A percentile compares a stretch with the other conserved stretches of the same genome.
phyloP scores from a whole-genome alignment of 2,888 invertebrate species.

The Prenolepis imparis region DNA sequence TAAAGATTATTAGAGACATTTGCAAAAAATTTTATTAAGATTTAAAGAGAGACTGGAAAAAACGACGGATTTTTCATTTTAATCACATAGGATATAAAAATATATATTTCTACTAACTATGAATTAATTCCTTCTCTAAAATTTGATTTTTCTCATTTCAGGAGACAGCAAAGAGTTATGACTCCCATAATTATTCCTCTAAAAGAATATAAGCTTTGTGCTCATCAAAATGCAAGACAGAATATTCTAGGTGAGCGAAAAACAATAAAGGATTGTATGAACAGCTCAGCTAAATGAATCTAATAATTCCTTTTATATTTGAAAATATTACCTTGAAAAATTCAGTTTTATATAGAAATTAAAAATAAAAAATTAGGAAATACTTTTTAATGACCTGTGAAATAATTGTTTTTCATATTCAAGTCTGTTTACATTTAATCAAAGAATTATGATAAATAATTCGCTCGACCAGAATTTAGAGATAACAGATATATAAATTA shows the following conservation, averaged over 20 bases:
- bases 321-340: slow-evolving; percentile 25
- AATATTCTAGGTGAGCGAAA: slow-evolving; percentile 33
- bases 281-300: slow-evolving; percentile 32
- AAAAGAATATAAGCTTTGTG: slow-evolving; percentile 22
- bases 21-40: neutral
- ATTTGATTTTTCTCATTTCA: slow-evolving; percentile 25
- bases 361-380: slow-evolving; percentile 13
- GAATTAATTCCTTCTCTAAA: slow-evolving; percentile 3
- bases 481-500: slow-evolving; percentile 20
- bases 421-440: neutral
- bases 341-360: neutral
- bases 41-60: neutral
- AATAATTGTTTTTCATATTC: neutral
- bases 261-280: slow-evolving; percentile 3
- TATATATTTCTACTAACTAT: neutral
- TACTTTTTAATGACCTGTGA: neutral
- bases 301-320: slow-evolving; percentile 13
- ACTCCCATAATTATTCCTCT: slow-evolving; percentile 25
- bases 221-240: slow-evolving; percentile 16
- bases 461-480: neutral
- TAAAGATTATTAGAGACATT: neutral
- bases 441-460: neutral
- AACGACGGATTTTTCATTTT: neutral
- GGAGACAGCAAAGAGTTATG: neutral
- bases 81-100: neutral